phyloP scores from a whole-genome alignment of 2,888 invertebrate species.

The Scelioninae gen. 2 region DNA sequence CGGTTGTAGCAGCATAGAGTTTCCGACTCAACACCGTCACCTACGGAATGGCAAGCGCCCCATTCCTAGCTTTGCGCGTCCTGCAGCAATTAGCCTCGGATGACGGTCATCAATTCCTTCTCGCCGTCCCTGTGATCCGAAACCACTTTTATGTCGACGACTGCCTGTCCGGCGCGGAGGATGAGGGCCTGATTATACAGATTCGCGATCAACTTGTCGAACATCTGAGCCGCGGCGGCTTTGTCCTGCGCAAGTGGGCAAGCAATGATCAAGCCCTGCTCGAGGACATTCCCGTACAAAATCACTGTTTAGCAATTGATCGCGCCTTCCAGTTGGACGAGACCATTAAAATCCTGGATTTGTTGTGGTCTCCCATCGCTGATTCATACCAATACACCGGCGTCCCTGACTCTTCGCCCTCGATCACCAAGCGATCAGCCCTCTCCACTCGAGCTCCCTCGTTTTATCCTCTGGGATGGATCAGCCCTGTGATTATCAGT shows the following conservation, averaged over 20 bases:
- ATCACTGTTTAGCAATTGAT: not conserved
- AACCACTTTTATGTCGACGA: not conserved
- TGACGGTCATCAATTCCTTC: not conserved
- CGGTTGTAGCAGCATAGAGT: too few species aligned
- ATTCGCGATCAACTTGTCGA: not conserved
- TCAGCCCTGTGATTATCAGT: not conserved
- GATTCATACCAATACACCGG: not conserved
- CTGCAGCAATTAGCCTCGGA: not conserved
- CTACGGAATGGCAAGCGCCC: not conserved
- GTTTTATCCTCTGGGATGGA: not conserved
- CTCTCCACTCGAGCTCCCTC: not conserved
- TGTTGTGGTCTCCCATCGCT: not conserved
- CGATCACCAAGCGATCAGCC: not conserved
- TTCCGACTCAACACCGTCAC: not conserved
- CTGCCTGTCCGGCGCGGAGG: not conserved
- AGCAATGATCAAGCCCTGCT: not conserved
- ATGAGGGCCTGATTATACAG: not conserved
- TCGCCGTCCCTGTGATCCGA: not conserved
- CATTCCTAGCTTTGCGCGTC: not conserved
- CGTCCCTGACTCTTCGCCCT: too few species aligned
- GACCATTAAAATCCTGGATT: not conserved
- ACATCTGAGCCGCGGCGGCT: not conserved
- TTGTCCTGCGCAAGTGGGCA: not conserved
- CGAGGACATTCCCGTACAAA: not conserved
- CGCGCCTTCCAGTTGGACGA: not conserved